Evolutionary conservation across 2,113 vertebrate species (phyloP), one percentile per base, ranked within the genome.

Genomic region (Clupea harengus): DNA sequence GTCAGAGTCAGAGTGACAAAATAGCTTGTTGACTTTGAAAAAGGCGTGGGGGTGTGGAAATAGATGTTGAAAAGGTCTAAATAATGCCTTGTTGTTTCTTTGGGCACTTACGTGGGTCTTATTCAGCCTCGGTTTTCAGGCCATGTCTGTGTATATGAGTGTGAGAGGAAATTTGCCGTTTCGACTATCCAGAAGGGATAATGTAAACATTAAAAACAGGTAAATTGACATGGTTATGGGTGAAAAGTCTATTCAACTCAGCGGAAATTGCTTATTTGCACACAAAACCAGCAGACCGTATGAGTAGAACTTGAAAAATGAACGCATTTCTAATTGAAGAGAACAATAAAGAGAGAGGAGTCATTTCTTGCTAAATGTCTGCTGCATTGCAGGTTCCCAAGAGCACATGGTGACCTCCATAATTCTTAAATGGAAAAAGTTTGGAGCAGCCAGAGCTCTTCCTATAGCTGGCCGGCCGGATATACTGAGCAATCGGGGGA

Each of bases 1-100:
- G 1, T 67, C n/a, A n/a, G n/a, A n/a, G 64, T 1, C n/a, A 67
- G 64, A 67, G 64, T 28, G 10, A 28, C 64, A 67, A 28, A 28
- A n/a, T 64, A 11, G 64, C 64, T 67, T 67, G 64, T 67, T 67
- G 64, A 67, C n/a, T 67, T 67, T 60, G 54, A 60, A 60, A 52
- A 22, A 18, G 54, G 54, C 18, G 18, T 6, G 22, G 54, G 5
- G 54, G 22, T 60, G 18, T 60, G 54, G 6, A 60, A 20, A 60
- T 60, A 60, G 22, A 60, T 60, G 20, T 60, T 60, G 54, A 60
- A 60, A 60, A 54, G 3, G 54, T 57, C 18, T 57, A 6, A 57
- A 57, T 57, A 57, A 57, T 57, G 18, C 3, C 6, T 57, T 22
- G 18, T 57, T 57, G 20, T 22, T 57, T 60, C 4, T 60, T 60